Evolutionary conservation across 1,140 invertebrate genomes (phyloP).

Genomic region (Meloidogyne hapla): DNA sequence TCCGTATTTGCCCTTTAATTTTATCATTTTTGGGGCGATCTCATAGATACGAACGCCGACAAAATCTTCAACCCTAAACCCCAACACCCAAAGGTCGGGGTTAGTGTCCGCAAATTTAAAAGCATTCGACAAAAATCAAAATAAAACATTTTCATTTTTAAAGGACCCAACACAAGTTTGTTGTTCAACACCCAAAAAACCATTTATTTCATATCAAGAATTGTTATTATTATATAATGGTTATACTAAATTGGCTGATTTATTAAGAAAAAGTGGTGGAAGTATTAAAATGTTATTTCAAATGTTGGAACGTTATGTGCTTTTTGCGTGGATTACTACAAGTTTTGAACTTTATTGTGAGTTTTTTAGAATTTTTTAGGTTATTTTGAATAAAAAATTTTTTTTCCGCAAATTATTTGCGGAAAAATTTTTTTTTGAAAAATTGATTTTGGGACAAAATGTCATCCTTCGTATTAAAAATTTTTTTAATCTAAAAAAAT

Average conservation of each 20-base stretch:
- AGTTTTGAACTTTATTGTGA: constrained; percentile 48
- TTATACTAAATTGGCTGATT: constrained; percentile 44
- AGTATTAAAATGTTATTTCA: constrained; percentile 46
- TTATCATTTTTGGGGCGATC: no score
- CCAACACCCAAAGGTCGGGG: no score
- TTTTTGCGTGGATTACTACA: constrained; percentile 49
- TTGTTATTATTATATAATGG: constrained; percentile 41
- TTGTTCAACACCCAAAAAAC: constrained; percentile 51
- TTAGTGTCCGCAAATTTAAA: neutral
- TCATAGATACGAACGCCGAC: no score
- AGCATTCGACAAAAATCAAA: no score
- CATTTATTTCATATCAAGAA: constrained; percentile 43
- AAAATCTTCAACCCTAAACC: no score
- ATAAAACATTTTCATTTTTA: neutral
- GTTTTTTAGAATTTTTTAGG: neutral
- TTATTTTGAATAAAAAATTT: neutral
- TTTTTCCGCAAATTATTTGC: neutral
- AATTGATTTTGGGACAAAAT: neutral
- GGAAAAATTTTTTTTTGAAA: neutral
- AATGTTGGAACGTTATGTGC: constrained; percentile 34
- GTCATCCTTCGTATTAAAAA: no score
- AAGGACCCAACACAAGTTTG: constrained; percentile 45
- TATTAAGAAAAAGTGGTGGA: constrained; percentile 35
- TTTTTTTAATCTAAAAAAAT: neutral
- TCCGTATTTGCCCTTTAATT: no score